These are phyloP conservation scores for Coptodon rendalli DNA, from an alignment of 2,113 vertebrate species.

Conservation along the genomic window DNA sequence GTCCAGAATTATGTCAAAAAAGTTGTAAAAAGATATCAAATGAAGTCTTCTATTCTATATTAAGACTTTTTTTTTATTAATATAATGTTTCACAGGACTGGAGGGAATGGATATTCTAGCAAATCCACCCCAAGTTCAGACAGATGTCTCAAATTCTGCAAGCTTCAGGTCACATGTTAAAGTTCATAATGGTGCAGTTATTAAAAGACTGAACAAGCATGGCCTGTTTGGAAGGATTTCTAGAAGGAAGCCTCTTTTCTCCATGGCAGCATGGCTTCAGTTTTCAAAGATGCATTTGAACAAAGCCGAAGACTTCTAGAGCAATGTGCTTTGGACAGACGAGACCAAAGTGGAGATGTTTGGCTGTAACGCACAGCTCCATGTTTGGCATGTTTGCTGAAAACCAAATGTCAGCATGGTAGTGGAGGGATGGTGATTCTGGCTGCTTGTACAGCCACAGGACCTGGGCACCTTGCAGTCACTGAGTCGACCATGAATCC, in stretches of 20 bases:
- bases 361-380: not conserved
- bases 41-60: not conserved
- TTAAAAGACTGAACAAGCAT: not conserved
- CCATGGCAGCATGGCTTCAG: not conserved
- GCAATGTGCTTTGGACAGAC: not conserved
- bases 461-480: not conserved
- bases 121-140: not conserved
- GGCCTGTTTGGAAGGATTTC: not conserved
- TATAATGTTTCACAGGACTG: not conserved
- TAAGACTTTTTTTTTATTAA: not conserved
- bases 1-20: not conserved
- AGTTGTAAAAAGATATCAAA: accelerated
- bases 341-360: not conserved
- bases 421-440: not conserved
- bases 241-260: accelerated
- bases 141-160: accelerated
- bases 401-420: not conserved
- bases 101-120: not conserved
- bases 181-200: not conserved
- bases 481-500: not conserved
- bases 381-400: not conserved
- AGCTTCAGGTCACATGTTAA: not conserved
- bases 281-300: not conserved
- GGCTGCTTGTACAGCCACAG: not conserved
- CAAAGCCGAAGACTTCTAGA: not conserved